Evolutionary conservation across 1,140 invertebrate species (phyloP).

Genomic region (Neotoxoptera formosana): DNA sequence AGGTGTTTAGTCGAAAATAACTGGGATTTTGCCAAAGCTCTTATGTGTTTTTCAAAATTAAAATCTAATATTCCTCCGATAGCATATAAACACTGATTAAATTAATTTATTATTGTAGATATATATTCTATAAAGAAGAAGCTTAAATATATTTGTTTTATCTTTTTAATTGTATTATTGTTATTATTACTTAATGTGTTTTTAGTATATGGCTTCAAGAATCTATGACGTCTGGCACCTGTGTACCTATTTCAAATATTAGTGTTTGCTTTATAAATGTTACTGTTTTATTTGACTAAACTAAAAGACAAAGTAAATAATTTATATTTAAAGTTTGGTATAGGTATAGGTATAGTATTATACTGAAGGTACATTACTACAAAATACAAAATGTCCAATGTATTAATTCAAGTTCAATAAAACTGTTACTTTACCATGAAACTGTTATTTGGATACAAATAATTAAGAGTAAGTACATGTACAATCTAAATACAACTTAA

Average conservation of each 20-base stretch:
- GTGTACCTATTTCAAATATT: background rate
- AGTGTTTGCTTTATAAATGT: background rate
- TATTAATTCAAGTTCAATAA: background rate
- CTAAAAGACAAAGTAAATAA: background rate
- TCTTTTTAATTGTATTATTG: background rate
- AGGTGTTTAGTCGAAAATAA: slow-evolving; percentile 41
- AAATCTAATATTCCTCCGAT: slow-evolving; percentile 32
- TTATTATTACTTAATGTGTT: background rate
- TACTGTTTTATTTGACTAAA: background rate
- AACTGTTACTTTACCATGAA: background rate
- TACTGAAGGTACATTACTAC: background rate
- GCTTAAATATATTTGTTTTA: background rate
- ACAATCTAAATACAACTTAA: background rate
- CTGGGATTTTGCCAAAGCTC: slow-evolving; percentile 44
- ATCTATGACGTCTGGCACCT: background rate
- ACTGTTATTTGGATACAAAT: background rate
- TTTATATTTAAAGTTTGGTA: background rate
- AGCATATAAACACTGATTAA: background rate
- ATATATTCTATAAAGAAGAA: background rate
- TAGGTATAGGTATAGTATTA: background rate
- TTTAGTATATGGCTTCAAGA: background rate
- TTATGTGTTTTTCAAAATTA: slow-evolving; percentile 25
- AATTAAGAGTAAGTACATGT: background rate
- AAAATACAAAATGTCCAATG: too few relatives aligned
- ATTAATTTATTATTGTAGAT: background rate